These are phyloP conservation scores for Drosophila seclusa DNA, from an alignment of 2,888 invertebrate species.

Conservation along the genomic window DNA sequence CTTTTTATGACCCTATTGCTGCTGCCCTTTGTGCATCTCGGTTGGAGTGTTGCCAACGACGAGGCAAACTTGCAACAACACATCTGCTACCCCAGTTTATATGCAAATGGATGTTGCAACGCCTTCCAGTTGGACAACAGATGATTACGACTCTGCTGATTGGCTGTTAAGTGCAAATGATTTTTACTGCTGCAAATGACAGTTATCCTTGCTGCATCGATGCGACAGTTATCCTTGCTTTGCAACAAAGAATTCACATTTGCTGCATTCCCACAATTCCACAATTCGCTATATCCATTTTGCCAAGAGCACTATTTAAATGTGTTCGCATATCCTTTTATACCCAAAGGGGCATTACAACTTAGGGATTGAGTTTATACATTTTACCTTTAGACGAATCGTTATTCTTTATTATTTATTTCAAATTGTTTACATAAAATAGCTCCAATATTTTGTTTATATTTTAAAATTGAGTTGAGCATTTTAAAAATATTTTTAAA, in stretches of 20 bases:
- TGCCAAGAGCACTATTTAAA: conserved; percentile 52
- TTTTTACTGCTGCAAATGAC: conserved; percentile 34
- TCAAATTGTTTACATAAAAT: neutral
- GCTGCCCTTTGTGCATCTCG: conserved; percentile 2
- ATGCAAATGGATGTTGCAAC: conserved; percentile 32
- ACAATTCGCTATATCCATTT: conserved; percentile 53
- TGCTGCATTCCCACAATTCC: conserved; percentile 19
- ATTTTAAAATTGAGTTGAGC: neutral
- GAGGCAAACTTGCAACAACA: neutral
- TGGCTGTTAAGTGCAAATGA: conserved; percentile 68
- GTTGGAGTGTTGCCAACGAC: conserved; percentile 51
- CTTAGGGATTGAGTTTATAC: neutral
- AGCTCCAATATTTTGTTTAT: too few relatives aligned
- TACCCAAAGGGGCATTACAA: neutral
- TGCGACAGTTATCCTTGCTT: conserved; percentile 14
- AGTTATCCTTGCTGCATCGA: neutral
- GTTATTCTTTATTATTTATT: neutral
- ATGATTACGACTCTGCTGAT: conserved; percentile 40
- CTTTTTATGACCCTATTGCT: conserved; percentile 32
- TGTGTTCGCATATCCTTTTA: conserved; percentile 3
- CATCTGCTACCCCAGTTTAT: conserved; percentile 8
- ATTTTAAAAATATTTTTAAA: neutral
- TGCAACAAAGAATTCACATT: conserved; percentile 23
- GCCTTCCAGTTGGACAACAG: conserved; percentile 25
- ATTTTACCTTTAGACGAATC: neutral